A percentile compares a stretch with the other conserved stretches of the same genome.
These are phyloP conservation scores for Tetragonula clypearis DNA, from an alignment of 1,140 invertebrate species.

Conservation along the genomic window DNA sequence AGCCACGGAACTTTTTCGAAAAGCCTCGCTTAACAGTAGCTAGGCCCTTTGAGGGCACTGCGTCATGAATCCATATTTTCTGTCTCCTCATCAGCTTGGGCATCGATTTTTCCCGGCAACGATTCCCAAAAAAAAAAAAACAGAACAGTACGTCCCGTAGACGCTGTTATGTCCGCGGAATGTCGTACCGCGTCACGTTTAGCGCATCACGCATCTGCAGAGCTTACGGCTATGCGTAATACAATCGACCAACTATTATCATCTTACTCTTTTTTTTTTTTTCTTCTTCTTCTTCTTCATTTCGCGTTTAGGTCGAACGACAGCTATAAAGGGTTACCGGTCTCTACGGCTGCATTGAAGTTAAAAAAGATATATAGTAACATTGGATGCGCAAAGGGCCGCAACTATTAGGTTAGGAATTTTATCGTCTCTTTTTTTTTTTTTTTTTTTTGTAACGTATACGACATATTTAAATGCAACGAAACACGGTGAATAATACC, in stretches of 20 bases:
- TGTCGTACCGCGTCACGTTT: conserved; percentile 54
- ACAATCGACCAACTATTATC: conserved; percentile 60
- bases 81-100: conserved; percentile 1
- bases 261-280: conserved; percentile 18
- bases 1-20: conserved; percentile 54
- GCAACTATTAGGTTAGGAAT: background rate
- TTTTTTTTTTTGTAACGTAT: background rate
- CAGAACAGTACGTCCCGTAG: conserved; percentile 15
- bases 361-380: background rate
- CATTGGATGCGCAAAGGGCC: background rate
- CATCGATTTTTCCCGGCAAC: conserved; percentile 44
- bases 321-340: background rate
- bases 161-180: conserved; percentile 9
- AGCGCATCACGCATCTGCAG: conserved; percentile 65
- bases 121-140: conserved; percentile 32
- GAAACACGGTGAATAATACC: background rate
- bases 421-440: background rate
- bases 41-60: conserved; percentile 25
- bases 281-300: too few relatives aligned
- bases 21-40: conserved; percentile 37
- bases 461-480: background rate
- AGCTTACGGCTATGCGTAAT: conserved; percentile 62
- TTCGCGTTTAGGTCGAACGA: conserved; percentile 7
- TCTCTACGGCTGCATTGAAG: background rate
- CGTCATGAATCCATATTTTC: conserved; percentile 49